These are phyloP conservation scores for Rallus crepitans DNA, from an alignment of 2,797 vertebrate species.

Conservation along the genomic window DNA sequence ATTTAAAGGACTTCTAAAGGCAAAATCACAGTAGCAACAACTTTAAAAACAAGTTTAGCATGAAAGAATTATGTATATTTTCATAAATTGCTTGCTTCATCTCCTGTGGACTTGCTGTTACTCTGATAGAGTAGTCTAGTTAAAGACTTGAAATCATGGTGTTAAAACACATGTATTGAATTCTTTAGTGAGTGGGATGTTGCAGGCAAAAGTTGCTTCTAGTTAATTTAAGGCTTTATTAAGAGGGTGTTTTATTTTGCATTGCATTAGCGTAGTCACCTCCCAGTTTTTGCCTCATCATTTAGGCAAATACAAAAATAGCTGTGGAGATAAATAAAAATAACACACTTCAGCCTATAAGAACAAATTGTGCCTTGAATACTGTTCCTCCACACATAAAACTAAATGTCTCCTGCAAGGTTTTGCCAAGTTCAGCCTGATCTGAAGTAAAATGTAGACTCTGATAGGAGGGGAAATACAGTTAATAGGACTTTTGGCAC, in stretches of 20 bases:
- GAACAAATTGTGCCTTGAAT: neutral
- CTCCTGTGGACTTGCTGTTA: neutral
- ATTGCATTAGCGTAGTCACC: neutral
- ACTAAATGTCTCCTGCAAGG: neutral
- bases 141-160: neutral
- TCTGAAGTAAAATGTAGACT: constrained; percentile 18
- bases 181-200: neutral
- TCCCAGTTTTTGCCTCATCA: neutral
- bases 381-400: neutral
- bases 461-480: neutral
- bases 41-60: neutral
- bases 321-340: neutral
- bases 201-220: constrained; percentile 1
- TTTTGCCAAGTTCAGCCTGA: neutral
- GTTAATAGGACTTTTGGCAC: constrained; percentile 13
- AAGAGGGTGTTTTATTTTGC: neutral
- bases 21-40: neutral
- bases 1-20: neutral
- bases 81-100: neutral
- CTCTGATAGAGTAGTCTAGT: neutral
- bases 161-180: neutral
- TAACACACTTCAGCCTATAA: neutral
- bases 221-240: neutral
- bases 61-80: neutral
- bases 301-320: neutral